Base-by-base conservation (phyloP, 1,140 invertebrate genomes). In the Drosophila repletoides region DNA sequence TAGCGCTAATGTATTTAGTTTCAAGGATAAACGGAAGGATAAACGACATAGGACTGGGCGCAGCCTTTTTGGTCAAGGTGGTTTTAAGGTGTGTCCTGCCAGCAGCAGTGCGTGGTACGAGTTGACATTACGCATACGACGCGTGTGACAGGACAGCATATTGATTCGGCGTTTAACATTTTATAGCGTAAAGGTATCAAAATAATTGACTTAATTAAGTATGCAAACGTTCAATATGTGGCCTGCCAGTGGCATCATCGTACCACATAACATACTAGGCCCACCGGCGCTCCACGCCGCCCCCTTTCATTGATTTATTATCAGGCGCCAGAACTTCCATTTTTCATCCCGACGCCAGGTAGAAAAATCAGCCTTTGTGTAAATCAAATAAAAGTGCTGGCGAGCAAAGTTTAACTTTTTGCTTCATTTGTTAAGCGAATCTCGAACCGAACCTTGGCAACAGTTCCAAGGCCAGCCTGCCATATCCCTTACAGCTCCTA, bases 141-240 rank as follows among this genome's bases (percentile, higher is more conserved):
- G 24, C 43, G 49, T 49, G 40, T 55, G 53, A 19, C 33, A 12
- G 12, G 34, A 19, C 29, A 22, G 70, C 59, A 58, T 64, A 83
- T 75, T 79, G 79, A 84, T 79, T 70, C 33, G 33, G n/a, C 46
- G 60, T 46, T 77, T 67, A 63, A 64, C 65, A 74, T 71, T 83
- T 84, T 79, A 67, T 61, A 68, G 34, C 69, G 53, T 41, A 79
- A 74, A 76, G 65, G 66, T 74, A 79, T 79, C 66, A 64, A 65
- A 83, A 84, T 83, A 83, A 83, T 83, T 77, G 70, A 72, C 74
- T 74, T 84, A 83, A 83, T 84, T 77, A 77, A 75, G 74, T 79
- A 72, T 68, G 49, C 70, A 53, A 67, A 36, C 55, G 45, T 45
- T 51, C 45, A 60, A 67, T 60, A 43, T 60, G 45, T 29, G 63